Evolutionary conservation across 2,888 invertebrate genomes (phyloP).

Genomic region (Hypomecis atomaria): DNA sequence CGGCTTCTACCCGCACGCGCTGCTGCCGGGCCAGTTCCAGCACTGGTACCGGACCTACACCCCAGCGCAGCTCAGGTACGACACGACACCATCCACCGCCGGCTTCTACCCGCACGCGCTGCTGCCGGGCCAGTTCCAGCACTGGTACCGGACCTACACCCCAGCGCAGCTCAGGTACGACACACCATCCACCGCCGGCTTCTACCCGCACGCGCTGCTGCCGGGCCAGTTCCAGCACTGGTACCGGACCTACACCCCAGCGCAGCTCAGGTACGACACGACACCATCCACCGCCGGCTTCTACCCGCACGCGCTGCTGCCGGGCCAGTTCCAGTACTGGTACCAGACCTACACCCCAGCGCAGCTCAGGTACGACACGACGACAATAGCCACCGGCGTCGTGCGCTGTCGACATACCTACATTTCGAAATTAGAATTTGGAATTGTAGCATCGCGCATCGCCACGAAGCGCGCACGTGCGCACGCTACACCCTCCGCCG

Average conservation of each 20-base stretch:
- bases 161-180: background rate
- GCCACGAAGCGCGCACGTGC: too few species aligned
- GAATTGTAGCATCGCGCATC: too few species aligned
- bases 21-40: slow-evolving; percentile 98
- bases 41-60: slow-evolving; percentile 93
- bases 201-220: slow-evolving; percentile 96
- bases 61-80: slow-evolving; percentile 88
- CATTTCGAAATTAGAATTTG: too few species aligned
- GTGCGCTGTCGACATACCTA: too few species aligned
- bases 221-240: slow-evolving; percentile 98
- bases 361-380: too few species aligned
- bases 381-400: too few species aligned
- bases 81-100: slow-evolving; percentile 54
- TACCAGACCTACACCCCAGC: slow-evolving; percentile 88
- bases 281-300: slow-evolving; percentile 74
- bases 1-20: slow-evolving; percentile 93
- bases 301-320: slow-evolving; percentile 97
- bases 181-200: too few species aligned
- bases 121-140: slow-evolving; percentile 98
- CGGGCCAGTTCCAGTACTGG: slow-evolving; percentile 97
- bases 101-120: slow-evolving; percentile 95
- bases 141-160: slow-evolving; percentile 92
- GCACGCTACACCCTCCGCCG: too few species aligned
- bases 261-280: slow-evolving; percentile 86
- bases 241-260: slow-evolving; percentile 91